Conservation (phyloP, 2,888 invertebrate genomes). For the Amphiduros pacificus region DNA sequence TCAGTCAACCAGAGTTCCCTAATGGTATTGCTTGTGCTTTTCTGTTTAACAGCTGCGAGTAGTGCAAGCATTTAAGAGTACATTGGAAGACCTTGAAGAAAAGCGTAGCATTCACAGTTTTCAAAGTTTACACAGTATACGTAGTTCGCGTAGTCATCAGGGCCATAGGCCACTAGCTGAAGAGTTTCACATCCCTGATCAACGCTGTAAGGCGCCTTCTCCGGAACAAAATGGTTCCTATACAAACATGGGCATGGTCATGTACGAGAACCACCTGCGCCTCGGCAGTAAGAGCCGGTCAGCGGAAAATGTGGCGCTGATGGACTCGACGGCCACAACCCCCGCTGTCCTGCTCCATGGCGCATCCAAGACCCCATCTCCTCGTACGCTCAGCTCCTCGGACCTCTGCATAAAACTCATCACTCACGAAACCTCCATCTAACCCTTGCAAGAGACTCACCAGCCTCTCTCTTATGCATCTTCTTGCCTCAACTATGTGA, state of each 20-base stretch:
- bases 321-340: conserved; percentile 4
- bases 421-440: no score
- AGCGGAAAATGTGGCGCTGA: conserved; percentile 48
- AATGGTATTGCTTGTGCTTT: conserved; percentile 12
- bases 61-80: conserved; percentile 99
- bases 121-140: conserved; percentile 55
- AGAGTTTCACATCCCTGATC: conserved; percentile 62
- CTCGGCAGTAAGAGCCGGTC: conserved; percentile 46
- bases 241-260: conserved; percentile 36
- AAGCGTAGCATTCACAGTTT: conserved; percentile 94
- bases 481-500: no score
- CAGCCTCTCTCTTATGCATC: no score
- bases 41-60: conserved; percentile 89
- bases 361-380: conserved; percentile 15
- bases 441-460: no score
- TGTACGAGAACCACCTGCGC: conserved; percentile 28
- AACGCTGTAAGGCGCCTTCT: conserved; percentile 57
- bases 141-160: conserved; percentile 72
- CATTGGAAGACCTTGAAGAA: conserved; percentile 99
- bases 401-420: no score
- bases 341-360: conserved; percentile 9
- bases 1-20: conserved; percentile 11
- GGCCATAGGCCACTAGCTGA: conserved; percentile 75
- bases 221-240: conserved; percentile 44
- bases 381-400: conserved; percentile 14